Percentiles rank a stretch among this genome's conserved stretches.
phyloP scores from a whole-genome alignment of 2,797 vertebrate species.

The Mus spretus region DNA sequence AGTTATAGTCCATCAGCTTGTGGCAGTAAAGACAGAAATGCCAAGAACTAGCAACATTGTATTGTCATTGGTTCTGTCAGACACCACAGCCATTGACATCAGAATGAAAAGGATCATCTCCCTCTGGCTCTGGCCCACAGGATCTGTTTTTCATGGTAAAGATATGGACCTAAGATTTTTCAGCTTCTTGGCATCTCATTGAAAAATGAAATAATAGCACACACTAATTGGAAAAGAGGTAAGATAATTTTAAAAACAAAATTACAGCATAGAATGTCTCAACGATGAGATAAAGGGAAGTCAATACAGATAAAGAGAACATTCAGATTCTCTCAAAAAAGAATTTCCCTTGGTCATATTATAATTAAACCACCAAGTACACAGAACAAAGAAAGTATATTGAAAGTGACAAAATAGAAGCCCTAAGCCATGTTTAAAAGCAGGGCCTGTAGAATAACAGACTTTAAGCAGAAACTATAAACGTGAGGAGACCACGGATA shows the following conservation, averaged over 20 bases:
- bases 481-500: background rate
- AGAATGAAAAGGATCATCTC: background rate
- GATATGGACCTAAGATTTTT: background rate
- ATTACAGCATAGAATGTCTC: background rate
- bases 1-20: background rate
- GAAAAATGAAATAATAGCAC: background rate
- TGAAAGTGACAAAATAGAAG: background rate
- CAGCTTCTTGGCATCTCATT: background rate
- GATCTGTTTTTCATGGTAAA: background rate
- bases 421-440: background rate
- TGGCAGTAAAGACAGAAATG: background rate
- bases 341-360: background rate
- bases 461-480: background rate
- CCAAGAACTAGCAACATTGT: background rate
- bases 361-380: background rate
- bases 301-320: background rate
- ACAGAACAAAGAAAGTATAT: background rate
- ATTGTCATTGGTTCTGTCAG: background rate
- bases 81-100: background rate
- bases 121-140: background rate
- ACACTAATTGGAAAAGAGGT: background rate
- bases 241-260: background rate
- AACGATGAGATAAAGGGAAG: no score
- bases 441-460: background rate
- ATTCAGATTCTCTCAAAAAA: background rate